Evolutionary conservation across 2,797 vertebrate genomes (phyloP).

Genomic region (Acrossocheilus wenchowensis): DNA sequence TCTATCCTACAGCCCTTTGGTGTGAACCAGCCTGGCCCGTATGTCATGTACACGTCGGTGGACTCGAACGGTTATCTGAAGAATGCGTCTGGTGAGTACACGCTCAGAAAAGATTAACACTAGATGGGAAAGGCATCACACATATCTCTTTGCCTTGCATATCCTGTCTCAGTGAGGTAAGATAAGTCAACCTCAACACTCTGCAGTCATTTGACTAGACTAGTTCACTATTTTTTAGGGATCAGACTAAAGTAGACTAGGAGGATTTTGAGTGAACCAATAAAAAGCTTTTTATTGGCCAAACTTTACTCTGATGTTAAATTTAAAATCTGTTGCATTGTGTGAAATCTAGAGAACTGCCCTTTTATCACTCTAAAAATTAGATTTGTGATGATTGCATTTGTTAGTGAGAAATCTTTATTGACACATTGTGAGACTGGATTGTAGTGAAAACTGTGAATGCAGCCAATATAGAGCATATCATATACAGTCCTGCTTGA

Average conservation of each 20-base stretch:
- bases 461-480: not conserved
- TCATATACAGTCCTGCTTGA: not conserved
- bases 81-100: constrained; percentile 91
- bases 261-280: not conserved
- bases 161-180: not conserved
- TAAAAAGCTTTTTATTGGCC: not conserved
- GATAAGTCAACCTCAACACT: not conserved
- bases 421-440: not conserved
- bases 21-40: constrained; percentile 96
- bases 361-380: not conserved
- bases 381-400: not conserved
- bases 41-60: constrained; percentile 95
- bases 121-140: constrained; percentile 20
- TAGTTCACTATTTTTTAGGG: not conserved
- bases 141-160: not conserved
- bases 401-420: not conserved
- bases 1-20: constrained; percentile 87
- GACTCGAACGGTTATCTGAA: constrained; percentile 94
- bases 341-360: not conserved
- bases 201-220: not conserved
- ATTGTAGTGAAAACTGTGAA: not conserved
- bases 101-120: constrained; percentile 4
- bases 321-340: not conserved
- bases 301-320: not conserved
- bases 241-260: not conserved